These are phyloP conservation scores for Notolabrus celidotus DNA, from an alignment of 2,797 vertebrate genomes.

Conservation along the genomic window DNA sequence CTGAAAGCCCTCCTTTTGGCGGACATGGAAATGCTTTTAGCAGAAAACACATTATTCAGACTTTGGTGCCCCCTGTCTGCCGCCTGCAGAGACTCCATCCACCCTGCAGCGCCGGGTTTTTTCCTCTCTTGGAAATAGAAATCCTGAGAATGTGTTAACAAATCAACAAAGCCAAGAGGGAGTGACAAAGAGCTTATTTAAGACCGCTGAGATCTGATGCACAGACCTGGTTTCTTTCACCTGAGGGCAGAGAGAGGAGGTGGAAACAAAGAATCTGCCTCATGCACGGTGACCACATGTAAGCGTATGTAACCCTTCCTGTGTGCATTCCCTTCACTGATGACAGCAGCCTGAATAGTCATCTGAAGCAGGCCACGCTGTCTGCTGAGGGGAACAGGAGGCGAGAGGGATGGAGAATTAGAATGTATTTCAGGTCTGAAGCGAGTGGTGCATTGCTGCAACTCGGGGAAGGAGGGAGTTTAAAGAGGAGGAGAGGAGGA, in stretches of 20 bases:
- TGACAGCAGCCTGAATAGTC: constrained; percentile 66
- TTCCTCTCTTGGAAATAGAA: constrained; percentile 49
- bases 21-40: constrained; percentile 65
- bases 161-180: constrained; percentile 59
- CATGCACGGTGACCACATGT: no score
- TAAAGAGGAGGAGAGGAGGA: background rate
- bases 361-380: constrained; percentile 56
- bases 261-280: no score
- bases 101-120: constrained; percentile 24
- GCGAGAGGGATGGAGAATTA: no score
- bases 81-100: constrained; percentile 14
- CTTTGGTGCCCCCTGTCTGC: constrained; percentile 74
- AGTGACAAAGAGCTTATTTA: constrained; percentile 54
- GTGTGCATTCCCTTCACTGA: constrained; percentile 48
- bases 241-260: no score
- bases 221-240: constrained; percentile 36
- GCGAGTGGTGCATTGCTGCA: constrained; percentile 86
- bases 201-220: constrained; percentile 40
- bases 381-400: constrained; percentile 37
- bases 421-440: constrained; percentile 81
- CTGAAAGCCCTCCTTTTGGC: constrained; percentile 43
- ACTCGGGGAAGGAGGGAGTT: constrained; percentile 69
- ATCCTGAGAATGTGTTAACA: constrained; percentile 62
- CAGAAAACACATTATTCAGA: constrained; percentile 31
- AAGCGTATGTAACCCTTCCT: no score